Conservation (phyloP, 2,797 vertebrate species). For the Adrianichthys oophorus region DNA sequence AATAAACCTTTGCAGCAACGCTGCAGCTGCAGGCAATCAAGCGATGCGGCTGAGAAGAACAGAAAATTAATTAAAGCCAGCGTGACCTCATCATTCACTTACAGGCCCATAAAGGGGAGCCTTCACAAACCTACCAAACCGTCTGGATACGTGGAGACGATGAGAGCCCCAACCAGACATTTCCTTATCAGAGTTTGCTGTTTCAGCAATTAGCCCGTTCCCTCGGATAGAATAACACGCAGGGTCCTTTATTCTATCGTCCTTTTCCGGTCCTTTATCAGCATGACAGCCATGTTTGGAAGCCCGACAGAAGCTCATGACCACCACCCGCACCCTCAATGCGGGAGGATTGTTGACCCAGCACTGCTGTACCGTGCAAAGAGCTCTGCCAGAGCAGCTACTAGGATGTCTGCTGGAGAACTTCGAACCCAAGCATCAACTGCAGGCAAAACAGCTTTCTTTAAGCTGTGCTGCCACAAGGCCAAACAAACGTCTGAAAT, state of each 20-base stretch:
- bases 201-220: conserved; percentile 60
- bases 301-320: conserved; percentile 34
- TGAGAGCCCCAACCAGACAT: conserved; percentile 52
- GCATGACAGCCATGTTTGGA: conserved; percentile 29
- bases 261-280: conserved; percentile 31
- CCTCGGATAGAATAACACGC: conserved; percentile 22
- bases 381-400: conserved; percentile 9
- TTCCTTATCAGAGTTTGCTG: conserved; percentile 61
- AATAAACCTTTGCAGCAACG: conserved; percentile 60
- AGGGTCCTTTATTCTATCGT: conserved; percentile 9
- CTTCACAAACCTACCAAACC: conserved; percentile 32
- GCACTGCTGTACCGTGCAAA: conserved; percentile 25
- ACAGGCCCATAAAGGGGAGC: conserved; percentile 59
- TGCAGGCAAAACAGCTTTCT: too few relatives aligned
- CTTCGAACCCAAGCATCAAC: too few relatives aligned
- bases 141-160: conserved; percentile 40
- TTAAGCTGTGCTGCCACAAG: too few relatives aligned
- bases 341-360: conserved; percentile 47
- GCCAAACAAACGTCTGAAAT: too few relatives aligned
- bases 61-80: conserved; percentile 72
- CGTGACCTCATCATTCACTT: conserved; percentile 71
- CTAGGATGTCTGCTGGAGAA: too few relatives aligned
- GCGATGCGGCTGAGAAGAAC: conserved; percentile 39
- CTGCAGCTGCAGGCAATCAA: conserved; percentile 52
- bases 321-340: conserved; percentile 22